Percentiles rank a stretch among this genome's conserved stretches.
These are phyloP conservation scores for Pseudobourletiella spinata DNA, from an alignment of 1,140 invertebrate species.

Conservation along the genomic window DNA sequence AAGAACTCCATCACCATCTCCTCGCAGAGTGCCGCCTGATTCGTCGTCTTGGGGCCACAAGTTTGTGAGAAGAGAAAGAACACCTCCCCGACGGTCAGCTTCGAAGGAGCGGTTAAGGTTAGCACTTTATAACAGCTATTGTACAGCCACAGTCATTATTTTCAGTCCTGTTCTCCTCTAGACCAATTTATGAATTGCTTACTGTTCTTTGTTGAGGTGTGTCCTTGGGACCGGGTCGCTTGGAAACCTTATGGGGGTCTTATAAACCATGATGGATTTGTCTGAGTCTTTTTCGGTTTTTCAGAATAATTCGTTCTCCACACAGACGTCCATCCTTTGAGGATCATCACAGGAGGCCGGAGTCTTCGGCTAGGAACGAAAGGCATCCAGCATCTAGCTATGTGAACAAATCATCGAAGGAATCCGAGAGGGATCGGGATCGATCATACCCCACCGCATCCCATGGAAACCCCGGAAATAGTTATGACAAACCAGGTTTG, in stretches of 20 bases:
- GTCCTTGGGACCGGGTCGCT: no score
- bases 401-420: background rate
- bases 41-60: background rate
- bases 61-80: background rate
- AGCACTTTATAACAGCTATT: background rate
- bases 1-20: background rate
- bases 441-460: background rate
- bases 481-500: conserved; percentile 7
- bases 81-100: background rate
- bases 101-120: background rate
- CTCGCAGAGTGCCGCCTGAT: background rate
- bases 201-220: background rate
- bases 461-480: background rate
- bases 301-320: conserved; percentile 5
- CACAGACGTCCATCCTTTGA: conserved; percentile 3
- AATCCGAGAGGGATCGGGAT: background rate
- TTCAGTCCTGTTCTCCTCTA: no score
- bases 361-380: background rate
- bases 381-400: conserved; percentile 1
- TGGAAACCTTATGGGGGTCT: no score
- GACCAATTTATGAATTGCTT: background rate
- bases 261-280: no score
- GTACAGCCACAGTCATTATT: no score
- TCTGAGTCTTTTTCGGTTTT: no score
- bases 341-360: background rate